Percentiles rank a stretch among this genome's conserved stretches.
These are phyloP conservation scores for Cliona cf. orientalis DNA, from an alignment of 37 sponge, comb jelly and placozoan genomes.

Conservation along the genomic window DNA sequence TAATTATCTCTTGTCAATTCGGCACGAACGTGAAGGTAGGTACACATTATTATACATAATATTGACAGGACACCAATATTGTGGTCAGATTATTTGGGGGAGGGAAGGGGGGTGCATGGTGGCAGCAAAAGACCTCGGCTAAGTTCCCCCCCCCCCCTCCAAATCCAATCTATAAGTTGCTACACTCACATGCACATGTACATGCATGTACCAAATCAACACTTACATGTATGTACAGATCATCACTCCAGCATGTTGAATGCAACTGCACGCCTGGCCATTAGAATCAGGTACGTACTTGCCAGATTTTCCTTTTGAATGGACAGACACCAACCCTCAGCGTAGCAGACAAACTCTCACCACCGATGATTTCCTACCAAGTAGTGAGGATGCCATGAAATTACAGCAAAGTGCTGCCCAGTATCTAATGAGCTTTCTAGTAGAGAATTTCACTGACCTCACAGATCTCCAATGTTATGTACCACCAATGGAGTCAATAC, in stretches of 20 bases:
- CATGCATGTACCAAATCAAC: too few relatives aligned
- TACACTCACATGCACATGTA: too few relatives aligned
- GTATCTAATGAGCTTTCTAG: conserved; percentile 15
- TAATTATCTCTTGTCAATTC: background rate
- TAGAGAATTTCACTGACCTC: background rate
- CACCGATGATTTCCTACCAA: conserved; percentile 13
- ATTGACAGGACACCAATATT: too few relatives aligned
- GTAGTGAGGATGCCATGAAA: conserved; percentile 3
- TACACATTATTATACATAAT: too few relatives aligned
- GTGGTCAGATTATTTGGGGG: too few relatives aligned
- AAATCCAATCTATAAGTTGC: too few relatives aligned
- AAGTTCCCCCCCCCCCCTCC: too few relatives aligned
- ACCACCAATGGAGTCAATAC: background rate
- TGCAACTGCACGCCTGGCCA: conserved; percentile 6
- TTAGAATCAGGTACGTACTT: background rate
- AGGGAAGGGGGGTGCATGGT: too few relatives aligned
- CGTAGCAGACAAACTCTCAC: background rate
- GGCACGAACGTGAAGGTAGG: conserved; percentile 22
- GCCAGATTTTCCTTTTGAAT: conserved; percentile 3
- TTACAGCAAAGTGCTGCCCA: conserved; percentile 4
- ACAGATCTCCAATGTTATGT: background rate
- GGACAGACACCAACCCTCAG: conserved; percentile 8
- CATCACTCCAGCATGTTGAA: conserved; percentile 22
- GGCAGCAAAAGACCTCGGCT: too few relatives aligned
- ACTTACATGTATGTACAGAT: background rate